Evolutionary conservation across 2,888 invertebrate genomes (phyloP), one percentile per base, ranked within the genome.

Genomic region (Lysandra coridon): DNA sequence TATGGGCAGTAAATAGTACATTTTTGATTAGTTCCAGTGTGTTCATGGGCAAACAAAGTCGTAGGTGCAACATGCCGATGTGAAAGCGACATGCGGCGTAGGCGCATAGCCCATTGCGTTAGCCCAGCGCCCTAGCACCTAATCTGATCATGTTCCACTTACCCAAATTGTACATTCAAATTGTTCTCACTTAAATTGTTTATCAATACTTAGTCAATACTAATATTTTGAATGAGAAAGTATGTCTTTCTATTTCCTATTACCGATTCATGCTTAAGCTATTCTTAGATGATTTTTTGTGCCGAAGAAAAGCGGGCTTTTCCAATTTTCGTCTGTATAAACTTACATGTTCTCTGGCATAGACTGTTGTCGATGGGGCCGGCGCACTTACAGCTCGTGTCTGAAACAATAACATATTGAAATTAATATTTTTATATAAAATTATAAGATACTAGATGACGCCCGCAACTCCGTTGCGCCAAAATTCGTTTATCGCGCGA

Each of bases 361-460:
- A 91, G 76, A 88, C 85, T 4, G 88, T 84, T 62, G 89, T 85
- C n/a, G 94, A 93, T 74, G 94, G 91, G 80, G 91, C 91, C 14
- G 95, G 95, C 62, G 95, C 94, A 85, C 95, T 95, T 81, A 94
- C 91, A 80, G 95, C 91, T 86, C 95, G 91, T 81, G 90, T 89
- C 95, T 95, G 88, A 80, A 92, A 92, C 89, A 91, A 92, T 82
- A 86, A 44, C 17, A 57, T 57, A 17, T 17, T 4, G 10, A 4
- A 57, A 57, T 53, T 53, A 53, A 53, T 53, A 14, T 12, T 2
- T 53, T 53, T 53, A 12, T 14, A 12, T 53, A 4, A 14, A 14
- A 4, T 4, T 14, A 14, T 53, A 2, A 2, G 4, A 14, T 53
- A 53, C 23, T 23, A 23, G 23, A 23, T 23, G 23, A 23, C 23